phyloP scores from a whole-genome alignment of 2,113 vertebrate species.

The Ibidorhyncha struthersii region DNA sequence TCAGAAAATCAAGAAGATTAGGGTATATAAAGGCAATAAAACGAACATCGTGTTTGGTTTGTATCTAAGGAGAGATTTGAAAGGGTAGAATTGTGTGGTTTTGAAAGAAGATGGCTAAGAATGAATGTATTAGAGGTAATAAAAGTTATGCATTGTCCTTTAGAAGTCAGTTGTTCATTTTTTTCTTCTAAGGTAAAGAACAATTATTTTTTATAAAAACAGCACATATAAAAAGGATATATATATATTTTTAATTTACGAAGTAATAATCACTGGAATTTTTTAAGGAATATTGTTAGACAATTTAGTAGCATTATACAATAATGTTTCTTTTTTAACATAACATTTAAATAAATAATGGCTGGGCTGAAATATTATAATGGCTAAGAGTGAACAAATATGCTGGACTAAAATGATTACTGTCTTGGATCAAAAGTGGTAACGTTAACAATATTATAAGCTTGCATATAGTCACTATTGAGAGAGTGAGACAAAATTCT shows the following conservation, averaged over 20 bases:
- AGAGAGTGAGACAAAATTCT: background rate
- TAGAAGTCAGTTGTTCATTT: background rate
- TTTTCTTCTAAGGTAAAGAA: background rate
- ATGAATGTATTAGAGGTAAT: background rate
- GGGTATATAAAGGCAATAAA: background rate
- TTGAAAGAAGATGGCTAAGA: background rate
- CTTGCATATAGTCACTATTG: background rate
- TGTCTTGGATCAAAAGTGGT: background rate
- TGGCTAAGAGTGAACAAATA: background rate
- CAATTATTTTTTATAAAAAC: background rate
- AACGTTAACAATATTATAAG: background rate
- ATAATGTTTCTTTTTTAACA: background rate
- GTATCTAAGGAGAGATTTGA: background rate
- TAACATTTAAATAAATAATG: background rate
- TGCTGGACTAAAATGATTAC: background rate
- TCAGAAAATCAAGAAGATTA: background rate
- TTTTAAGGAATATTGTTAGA: background rate
- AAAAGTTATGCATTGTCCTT: background rate
- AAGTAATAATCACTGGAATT: background rate
- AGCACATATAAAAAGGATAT: accelerated
- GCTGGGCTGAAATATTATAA: background rate
- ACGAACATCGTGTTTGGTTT: background rate
- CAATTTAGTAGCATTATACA: background rate
- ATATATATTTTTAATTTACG: no score
- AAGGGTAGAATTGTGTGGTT: background rate